phyloP scores from a whole-genome alignment of 1,140 invertebrate genomes.

The Harpegnathos saltator region DNA sequence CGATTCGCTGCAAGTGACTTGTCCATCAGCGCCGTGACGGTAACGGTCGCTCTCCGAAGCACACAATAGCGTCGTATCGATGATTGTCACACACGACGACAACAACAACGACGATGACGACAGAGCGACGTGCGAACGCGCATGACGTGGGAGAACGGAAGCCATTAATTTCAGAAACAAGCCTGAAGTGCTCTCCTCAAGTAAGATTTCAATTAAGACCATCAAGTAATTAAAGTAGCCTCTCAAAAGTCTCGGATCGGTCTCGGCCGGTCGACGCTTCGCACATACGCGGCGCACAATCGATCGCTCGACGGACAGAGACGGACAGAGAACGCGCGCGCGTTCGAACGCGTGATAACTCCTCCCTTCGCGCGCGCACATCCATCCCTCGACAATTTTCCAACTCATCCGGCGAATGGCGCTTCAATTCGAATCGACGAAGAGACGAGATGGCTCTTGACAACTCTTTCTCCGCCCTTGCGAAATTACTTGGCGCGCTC shows the following conservation, averaged over 20 bases:
- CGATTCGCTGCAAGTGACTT: neutral
- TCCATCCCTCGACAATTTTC: no score
- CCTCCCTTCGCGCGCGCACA: no score
- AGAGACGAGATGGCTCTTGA: no score
- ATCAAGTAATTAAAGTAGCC: conserved; percentile 73
- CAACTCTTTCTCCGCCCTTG: no score
- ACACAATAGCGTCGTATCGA: conserved; percentile 20
- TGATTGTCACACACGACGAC: neutral
- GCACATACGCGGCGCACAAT: neutral
- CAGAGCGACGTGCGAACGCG: conserved; percentile 37
- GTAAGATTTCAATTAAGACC: conserved; percentile 75
- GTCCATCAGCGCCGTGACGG: neutral
- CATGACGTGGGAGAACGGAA: conserved; percentile 71
- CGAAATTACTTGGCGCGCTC: no score
- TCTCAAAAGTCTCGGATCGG: conserved; percentile 11
- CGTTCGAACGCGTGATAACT: no score
- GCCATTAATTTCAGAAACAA: conserved; percentile 73
- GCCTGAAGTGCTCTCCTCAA: conserved; percentile 59
- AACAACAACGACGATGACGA: conserved; percentile 9
- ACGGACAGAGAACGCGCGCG: no score
- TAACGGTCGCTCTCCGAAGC: conserved; percentile 5
- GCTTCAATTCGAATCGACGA: no score
- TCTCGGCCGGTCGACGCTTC: neutral
- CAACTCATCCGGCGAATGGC: no score
- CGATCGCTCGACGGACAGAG: no score